Conservation (phyloP, 1,140 invertebrate genomes). For the Ips typographus region DNA sequence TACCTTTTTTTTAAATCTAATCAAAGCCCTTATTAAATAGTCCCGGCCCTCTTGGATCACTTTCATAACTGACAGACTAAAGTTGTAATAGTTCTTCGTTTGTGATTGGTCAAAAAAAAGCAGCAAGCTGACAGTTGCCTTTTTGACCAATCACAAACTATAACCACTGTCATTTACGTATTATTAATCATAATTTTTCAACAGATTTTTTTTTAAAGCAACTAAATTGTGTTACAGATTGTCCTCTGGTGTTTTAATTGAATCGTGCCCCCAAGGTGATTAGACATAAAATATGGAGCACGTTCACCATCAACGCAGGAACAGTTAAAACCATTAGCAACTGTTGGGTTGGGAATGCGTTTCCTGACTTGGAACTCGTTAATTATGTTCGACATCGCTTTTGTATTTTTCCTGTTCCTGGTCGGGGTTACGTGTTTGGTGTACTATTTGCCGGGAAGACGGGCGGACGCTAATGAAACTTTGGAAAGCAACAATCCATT, state of each 20-base stretch:
- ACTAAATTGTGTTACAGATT: slow-evolving; percentile 2
- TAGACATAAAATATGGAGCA: not conserved
- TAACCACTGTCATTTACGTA: not conserved
- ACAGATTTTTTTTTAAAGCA: not conserved
- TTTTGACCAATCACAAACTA: not conserved
- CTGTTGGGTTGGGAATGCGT: slow-evolving; percentile 59
- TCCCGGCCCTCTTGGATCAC: too few species aligned
- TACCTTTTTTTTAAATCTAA: too few species aligned
- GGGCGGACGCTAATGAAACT: slow-evolving; percentile 43
- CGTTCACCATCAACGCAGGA: not conserved
- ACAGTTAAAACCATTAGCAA: not conserved
- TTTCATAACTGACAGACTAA: too few species aligned
- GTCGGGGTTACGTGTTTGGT: slow-evolving; percentile 77
- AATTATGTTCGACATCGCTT: slow-evolving; percentile 83
- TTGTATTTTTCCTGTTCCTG: slow-evolving; percentile 81
- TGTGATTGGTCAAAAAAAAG: too few species aligned
- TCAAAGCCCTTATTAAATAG: too few species aligned
- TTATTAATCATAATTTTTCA: not conserved
- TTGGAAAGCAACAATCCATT: slow-evolving; percentile 40
- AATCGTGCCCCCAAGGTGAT: not conserved
- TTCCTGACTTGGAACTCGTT: slow-evolving; percentile 80
- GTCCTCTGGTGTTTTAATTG: not conserved
- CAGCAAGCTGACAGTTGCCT: too few species aligned
- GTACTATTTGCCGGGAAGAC: slow-evolving; percentile 69
- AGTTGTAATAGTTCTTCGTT: too few species aligned